These are phyloP conservation scores for Aspidoscelis tigris DNA, from an alignment of 2,113 vertebrate species.

Conservation along the genomic window DNA sequence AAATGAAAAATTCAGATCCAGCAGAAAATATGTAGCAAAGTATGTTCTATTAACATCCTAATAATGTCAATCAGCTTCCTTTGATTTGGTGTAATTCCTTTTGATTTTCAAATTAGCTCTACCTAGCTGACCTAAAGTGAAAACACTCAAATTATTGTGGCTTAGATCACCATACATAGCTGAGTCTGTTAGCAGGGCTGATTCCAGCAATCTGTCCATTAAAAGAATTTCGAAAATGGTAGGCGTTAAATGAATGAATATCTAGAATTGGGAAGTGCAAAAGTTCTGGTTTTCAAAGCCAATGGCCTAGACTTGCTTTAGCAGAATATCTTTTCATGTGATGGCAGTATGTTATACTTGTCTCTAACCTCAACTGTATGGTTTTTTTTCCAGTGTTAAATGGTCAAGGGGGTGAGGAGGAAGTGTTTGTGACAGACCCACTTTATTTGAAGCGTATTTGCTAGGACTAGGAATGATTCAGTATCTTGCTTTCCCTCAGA, in stretches of 20 bases:
- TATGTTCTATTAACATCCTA: slow-evolving; percentile 21
- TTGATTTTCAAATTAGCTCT: slow-evolving; percentile 9
- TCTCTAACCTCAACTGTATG: slow-evolving; percentile 48
- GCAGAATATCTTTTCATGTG: slow-evolving; percentile 11
- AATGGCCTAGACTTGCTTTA: slow-evolving; percentile 17
- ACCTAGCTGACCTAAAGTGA: not conserved
- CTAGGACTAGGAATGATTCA: slow-evolving; percentile 68
- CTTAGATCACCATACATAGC: slow-evolving; percentile 25
- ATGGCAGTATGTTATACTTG: slow-evolving; percentile 40
- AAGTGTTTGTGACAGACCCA: slow-evolving; percentile 48
- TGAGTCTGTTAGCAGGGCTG: slow-evolving; percentile 29
- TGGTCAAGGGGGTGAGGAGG: not conserved
- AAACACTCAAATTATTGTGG: not conserved
- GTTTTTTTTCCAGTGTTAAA: slow-evolving; percentile 69
- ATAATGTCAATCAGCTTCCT: not conserved
- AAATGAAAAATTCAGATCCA: slow-evolving; percentile 39
- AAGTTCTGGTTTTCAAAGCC: slow-evolving; percentile 28
- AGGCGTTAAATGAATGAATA: slow-evolving; percentile 13
- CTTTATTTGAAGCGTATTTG: slow-evolving; percentile 69
- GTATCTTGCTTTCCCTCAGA: slow-evolving; percentile 57
- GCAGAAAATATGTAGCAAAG: not conserved
- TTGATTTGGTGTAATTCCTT: slow-evolving; percentile 35
- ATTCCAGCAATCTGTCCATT: slow-evolving; percentile 52
- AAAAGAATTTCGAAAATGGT: slow-evolving; percentile 52
- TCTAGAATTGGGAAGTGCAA: not conserved